phyloP scores from a whole-genome alignment of 2,113 vertebrate species.

The Cettia cetti region DNA sequence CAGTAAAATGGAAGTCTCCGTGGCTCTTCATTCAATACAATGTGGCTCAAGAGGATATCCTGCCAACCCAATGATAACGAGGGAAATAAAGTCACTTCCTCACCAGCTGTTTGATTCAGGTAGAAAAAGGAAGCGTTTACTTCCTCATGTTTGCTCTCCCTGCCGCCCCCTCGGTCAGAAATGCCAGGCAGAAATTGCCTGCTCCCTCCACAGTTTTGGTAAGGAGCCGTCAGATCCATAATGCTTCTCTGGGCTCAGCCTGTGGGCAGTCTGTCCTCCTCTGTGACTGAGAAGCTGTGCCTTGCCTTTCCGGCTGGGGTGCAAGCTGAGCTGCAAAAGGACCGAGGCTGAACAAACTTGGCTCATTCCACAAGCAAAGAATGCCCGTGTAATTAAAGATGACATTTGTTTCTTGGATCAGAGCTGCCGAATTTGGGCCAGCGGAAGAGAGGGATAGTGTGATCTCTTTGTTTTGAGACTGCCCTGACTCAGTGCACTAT shows the following conservation, averaged over 20 bases:
- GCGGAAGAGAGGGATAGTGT: not conserved
- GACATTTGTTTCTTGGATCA: constrained; percentile 27
- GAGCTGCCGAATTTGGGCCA: not conserved
- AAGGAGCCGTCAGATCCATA: not conserved
- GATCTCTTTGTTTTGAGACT: not conserved
- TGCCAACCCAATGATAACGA: constrained; percentile 72
- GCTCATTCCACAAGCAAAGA: not conserved
- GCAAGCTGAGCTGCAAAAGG: not conserved
- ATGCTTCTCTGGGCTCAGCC: not conserved
- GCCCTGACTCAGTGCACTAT: not conserved
- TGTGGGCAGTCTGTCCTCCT: not conserved
- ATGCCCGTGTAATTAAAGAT: not conserved
- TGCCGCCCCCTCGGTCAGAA: constrained; percentile 14
- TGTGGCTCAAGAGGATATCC: constrained; percentile 80
- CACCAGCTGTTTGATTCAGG: constrained; percentile 78
- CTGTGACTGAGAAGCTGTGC: rapidly evolving
- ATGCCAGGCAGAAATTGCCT: constrained; percentile 10
- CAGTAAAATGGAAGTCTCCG: constrained; percentile 58
- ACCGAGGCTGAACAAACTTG: not conserved
- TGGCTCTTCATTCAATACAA: constrained; percentile 73
- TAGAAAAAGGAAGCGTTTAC: constrained; percentile 74
- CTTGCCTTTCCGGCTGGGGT: not conserved
- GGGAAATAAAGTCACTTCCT: constrained; percentile 86
- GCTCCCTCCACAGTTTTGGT: not conserved
- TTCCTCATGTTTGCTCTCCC: constrained; percentile 70